Conservation (phyloP, 35 echinoderm and acorn worm species). For the Patiria miniata region DNA sequence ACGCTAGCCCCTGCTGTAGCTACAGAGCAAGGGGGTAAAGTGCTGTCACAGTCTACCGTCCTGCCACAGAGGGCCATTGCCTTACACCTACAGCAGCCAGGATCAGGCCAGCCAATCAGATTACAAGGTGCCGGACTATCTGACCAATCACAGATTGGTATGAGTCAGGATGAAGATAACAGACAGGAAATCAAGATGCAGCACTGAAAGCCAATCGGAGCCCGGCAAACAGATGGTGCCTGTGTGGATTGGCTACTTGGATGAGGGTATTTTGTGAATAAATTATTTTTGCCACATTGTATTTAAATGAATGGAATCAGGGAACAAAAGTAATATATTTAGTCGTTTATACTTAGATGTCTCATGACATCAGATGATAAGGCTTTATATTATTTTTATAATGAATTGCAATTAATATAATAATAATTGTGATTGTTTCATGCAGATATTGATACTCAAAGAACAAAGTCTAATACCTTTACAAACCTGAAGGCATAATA, state of each 20-base stretch:
- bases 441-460: conserved; percentile 15
- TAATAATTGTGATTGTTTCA: conserved; percentile 6
- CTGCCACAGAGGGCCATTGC: conserved; percentile 62
- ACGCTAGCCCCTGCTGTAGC: conserved; percentile 41
- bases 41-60: conserved; percentile 53
- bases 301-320: conserved; percentile 34
- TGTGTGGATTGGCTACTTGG: neutral
- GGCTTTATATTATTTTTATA: conserved; percentile 27
- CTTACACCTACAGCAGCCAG: conserved; percentile 60
- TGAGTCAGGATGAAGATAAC: conserved; percentile 52
- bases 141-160: conserved; percentile 53
- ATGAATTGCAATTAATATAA: conserved; percentile 21
- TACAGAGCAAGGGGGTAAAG: conserved; percentile 62
- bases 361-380: neutral
- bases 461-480: neutral
- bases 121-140: conserved; percentile 59
- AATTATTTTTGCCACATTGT: conserved; percentile 32
- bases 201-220: conserved; percentile 31
- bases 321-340: conserved; percentile 19
- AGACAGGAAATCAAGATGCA: conserved; percentile 63
- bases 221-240: neutral
- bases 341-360: conserved; percentile 29
- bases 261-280: conserved; percentile 28
- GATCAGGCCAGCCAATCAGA: conserved; percentile 65
- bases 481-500: no score